Evolutionary conservation across 2,113 vertebrate genomes (phyloP).

Genomic region (Silurus glanis): DNA sequence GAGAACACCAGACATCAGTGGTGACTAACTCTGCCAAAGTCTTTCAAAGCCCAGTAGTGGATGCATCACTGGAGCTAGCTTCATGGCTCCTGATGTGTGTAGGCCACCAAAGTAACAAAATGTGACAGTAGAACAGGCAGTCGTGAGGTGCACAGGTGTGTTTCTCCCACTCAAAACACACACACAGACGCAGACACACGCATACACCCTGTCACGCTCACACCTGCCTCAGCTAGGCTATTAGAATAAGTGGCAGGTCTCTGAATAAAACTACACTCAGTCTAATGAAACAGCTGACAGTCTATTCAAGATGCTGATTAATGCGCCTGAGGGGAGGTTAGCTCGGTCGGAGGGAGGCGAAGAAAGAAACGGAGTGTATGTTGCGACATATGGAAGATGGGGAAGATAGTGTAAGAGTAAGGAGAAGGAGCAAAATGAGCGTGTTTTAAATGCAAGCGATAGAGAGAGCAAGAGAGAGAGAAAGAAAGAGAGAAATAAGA

Average conservation of each 20-base stretch:
- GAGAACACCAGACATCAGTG: neutral
- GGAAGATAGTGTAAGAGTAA: slow-evolving; percentile 58
- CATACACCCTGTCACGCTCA: slow-evolving; percentile 49
- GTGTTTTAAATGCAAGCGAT: slow-evolving; percentile 35
- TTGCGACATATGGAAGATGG: slow-evolving; percentile 19
- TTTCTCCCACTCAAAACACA: neutral
- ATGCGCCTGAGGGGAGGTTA: slow-evolving; percentile 43
- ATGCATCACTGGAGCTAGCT: slow-evolving; percentile 18
- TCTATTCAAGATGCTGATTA: slow-evolving; percentile 67
- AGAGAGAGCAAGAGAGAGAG: neutral
- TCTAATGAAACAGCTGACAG: slow-evolving; percentile 77
- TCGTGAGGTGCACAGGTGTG: slow-evolving; percentile 44
- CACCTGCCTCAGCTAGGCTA: slow-evolving; percentile 70
- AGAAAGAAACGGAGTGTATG: neutral
- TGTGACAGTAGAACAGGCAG: slow-evolving; percentile 39
- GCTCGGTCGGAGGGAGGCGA: slow-evolving; percentile 40
- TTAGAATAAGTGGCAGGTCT: slow-evolving; percentile 73
- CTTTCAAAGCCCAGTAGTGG: slow-evolving; percentile 7
- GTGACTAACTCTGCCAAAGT: neutral
- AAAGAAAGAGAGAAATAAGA: neutral
- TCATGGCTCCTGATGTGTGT: slow-evolving; percentile 21
- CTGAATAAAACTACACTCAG: slow-evolving; percentile 73
- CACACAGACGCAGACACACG: neutral
- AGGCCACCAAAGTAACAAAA: slow-evolving; percentile 30
- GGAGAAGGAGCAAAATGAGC: slow-evolving; percentile 32